A percentile compares a stretch with the other conserved stretches of the same genome.
These are phyloP conservation scores for Nyctibius grandis DNA, from an alignment of 2,797 vertebrate genomes.

Conservation along the genomic window DNA sequence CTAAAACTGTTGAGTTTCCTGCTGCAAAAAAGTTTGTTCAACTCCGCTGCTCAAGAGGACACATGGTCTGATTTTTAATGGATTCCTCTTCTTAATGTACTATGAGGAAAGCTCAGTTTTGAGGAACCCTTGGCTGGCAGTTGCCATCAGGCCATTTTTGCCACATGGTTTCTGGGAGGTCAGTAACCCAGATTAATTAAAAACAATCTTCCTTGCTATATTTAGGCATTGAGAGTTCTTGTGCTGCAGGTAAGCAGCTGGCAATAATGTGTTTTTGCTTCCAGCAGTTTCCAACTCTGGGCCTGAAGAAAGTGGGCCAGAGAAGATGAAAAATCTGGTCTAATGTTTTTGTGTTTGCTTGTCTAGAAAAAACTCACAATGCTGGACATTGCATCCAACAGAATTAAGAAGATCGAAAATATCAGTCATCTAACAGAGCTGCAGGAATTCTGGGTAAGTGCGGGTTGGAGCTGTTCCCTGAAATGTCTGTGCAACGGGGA, in stretches of 20 bases:
- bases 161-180: background rate
- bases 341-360: slow-evolving; percentile 50
- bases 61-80: fast-evolving
- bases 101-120: background rate
- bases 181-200: background rate
- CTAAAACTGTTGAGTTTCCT: background rate
- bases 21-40: background rate
- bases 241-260: background rate
- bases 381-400: slow-evolving; percentile 94
- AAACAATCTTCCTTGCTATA: background rate
- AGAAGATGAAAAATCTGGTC: background rate
- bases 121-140: background rate
- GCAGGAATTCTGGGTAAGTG: slow-evolving; percentile 95
- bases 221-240: background rate
- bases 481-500: background rate
- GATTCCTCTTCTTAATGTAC: background rate
- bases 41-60: background rate
- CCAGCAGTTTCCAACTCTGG: background rate
- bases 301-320: background rate
- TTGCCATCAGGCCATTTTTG: background rate
- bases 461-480: background rate
- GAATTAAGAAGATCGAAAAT: slow-evolving; percentile 98
- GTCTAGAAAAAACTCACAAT: slow-evolving; percentile 95
- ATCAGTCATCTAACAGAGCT: slow-evolving; percentile 92
- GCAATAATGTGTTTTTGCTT: background rate